Percentiles rank a stretch among this genome's conserved stretches.
phyloP scores from a whole-genome alignment of 2,113 vertebrate species.

The Caranx ignobilis region DNA sequence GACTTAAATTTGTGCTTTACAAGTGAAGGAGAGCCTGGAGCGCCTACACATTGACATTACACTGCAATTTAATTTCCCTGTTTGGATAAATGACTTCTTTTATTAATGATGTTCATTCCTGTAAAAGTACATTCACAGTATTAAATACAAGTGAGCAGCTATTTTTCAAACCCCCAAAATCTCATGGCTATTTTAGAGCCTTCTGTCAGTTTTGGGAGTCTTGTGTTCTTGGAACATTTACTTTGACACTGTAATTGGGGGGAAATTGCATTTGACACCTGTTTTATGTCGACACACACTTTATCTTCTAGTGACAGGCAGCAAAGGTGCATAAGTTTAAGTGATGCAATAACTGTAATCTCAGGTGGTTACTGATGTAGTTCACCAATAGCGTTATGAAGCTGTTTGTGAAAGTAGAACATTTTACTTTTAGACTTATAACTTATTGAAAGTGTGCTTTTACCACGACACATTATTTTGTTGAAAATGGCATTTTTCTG shows the following conservation, averaged over 20 bases:
- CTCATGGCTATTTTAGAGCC: slow-evolving; percentile 15
- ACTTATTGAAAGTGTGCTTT: neutral
- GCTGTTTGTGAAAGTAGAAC: neutral
- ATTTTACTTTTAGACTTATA: neutral
- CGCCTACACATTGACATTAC: neutral
- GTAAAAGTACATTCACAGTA: too few relatives aligned
- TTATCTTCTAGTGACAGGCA: slow-evolving; percentile 20
- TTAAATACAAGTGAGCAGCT: too few relatives aligned
- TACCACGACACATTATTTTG: neutral
- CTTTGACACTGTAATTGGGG: slow-evolving; percentile 36
- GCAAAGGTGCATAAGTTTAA: neutral
- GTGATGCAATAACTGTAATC: slow-evolving; percentile 4
- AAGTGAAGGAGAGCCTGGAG: neutral
- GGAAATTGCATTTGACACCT: slow-evolving; percentile 30
- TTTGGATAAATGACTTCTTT: neutral
- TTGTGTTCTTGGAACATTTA: slow-evolving; percentile 37
- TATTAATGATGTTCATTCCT: neutral
- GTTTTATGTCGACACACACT: slow-evolving; percentile 8
- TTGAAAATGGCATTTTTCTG: neutral
- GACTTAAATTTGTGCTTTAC: neutral
- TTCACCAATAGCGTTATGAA: neutral
- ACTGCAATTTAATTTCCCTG: neutral
- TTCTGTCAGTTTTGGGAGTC: slow-evolving; percentile 20
- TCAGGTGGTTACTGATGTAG: neutral
- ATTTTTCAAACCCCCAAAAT: slow-evolving; percentile 9